Evolutionary conservation across 1,140 invertebrate species (phyloP).

Genomic region (Bombyx mori): ASM3026992v2 NC_085108.1:8296501-8297000

Average conservation of each 20-base stretch:
- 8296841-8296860: conserved; percentile 27
- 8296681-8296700: conserved; percentile 36
- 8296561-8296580: conserved; percentile 23
- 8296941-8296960: conserved; percentile 18
- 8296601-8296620: conserved; percentile 42
- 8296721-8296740: conserved; percentile 24
- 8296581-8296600: conserved; percentile 14
- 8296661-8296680: conserved; percentile 25
- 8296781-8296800: conserved; percentile 25
- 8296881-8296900: conserved; percentile 30
- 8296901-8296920: conserved; percentile 24
- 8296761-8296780: conserved; percentile 27
- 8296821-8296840: conserved; percentile 25
- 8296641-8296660: conserved; percentile 38
- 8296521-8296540: conserved; percentile 32
- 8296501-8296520: conserved; percentile 13
- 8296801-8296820: conserved; percentile 35
- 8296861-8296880: conserved; percentile 39
- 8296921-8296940: conserved; percentile 6
- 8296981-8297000: conserved; percentile 27
- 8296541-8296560: conserved; percentile 27
- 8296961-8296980: conserved; percentile 27
- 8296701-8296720: conserved; percentile 30
- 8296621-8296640: conserved; percentile 38
- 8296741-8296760: conserved; percentile 20